These are phyloP conservation scores for Lordiphosa stackelbergi DNA, from an alignment of 1,140 invertebrate genomes.

Conservation along the genomic window DNA sequence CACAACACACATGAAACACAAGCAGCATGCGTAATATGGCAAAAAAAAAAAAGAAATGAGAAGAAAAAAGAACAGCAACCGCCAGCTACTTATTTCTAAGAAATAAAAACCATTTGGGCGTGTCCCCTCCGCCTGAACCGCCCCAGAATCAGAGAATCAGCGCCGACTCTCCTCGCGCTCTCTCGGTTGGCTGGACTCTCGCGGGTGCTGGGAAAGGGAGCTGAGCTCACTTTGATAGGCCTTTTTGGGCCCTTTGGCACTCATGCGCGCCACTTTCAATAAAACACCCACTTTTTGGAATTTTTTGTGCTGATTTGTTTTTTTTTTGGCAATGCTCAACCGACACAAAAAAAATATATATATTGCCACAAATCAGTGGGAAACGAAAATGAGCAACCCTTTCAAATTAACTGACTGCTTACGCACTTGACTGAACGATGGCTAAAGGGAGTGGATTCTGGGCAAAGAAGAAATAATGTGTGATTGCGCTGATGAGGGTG, in stretches of 20 bases:
- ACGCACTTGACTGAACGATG: constrained; percentile 31
- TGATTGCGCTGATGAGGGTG: no score
- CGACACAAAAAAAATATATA: constrained; percentile 9
- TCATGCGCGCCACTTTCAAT: constrained; percentile 67
- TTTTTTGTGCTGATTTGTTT: constrained; percentile 3
- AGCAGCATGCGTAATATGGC: not conserved
- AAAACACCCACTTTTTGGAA: constrained; percentile 62
- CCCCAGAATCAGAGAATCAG: constrained; percentile 33
- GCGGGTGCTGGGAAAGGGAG: not conserved
- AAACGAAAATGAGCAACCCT: constrained; percentile 42
- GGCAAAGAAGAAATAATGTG: constrained; percentile 1
- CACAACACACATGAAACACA: not conserved
- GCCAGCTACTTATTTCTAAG: constrained; percentile 65
- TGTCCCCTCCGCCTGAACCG: constrained; percentile 55
- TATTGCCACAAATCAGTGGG: constrained; percentile 45
- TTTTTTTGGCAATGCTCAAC: constrained; percentile 16
- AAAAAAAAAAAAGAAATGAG: constrained; percentile 24
- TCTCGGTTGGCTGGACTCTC: constrained; percentile 1
- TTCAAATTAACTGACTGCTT: constrained; percentile 44
- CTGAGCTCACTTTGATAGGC: constrained; percentile 35
- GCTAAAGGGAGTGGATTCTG: constrained; percentile 7
- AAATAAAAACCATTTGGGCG: constrained; percentile 72
- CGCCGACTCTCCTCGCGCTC: constrained; percentile 6
- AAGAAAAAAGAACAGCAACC: constrained; percentile 19
- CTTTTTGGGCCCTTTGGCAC: constrained; percentile 44